Evolutionary conservation across 1,140 invertebrate genomes (phyloP).

Genomic region (Tenebrio molitor): DNA sequence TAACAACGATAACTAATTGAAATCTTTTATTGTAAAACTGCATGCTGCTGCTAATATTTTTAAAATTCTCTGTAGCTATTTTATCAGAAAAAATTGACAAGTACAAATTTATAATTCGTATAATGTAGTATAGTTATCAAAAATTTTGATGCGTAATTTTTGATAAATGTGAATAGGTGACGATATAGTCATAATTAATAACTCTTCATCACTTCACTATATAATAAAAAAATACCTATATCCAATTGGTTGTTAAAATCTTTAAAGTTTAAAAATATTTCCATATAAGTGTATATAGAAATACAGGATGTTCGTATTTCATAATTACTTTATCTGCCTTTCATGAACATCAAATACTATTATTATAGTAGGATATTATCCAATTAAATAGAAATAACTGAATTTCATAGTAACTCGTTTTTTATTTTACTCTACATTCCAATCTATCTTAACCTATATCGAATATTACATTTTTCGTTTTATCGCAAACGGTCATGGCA

Average conservation of each 20-base stretch:
- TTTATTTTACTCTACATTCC: slow-evolving; percentile 44
- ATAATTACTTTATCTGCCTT: slow-evolving; percentile 40
- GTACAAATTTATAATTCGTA: slow-evolving; percentile 55
- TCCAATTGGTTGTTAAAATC: slow-evolving; percentile 32
- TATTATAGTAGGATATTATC: slow-evolving; percentile 31
- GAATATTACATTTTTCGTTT: slow-evolving; percentile 25
- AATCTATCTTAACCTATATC: slow-evolving; percentile 22
- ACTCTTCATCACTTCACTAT: slow-evolving; percentile 32
- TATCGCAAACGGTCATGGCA: slow-evolving; percentile 23
- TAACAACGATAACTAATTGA: slow-evolving; percentile 51
- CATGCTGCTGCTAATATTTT: slow-evolving; percentile 52
- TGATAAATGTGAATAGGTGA: slow-evolving; percentile 53
- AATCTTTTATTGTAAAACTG: slow-evolving; percentile 51
- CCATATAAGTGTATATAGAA: slow-evolving; percentile 40
- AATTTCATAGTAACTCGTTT: slow-evolving; percentile 46
- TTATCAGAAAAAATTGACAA: slow-evolving; percentile 51
- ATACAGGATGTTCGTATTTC: slow-evolving; percentile 39
- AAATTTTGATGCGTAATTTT: slow-evolving; percentile 48
- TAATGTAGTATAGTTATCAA: slow-evolving; percentile 48
- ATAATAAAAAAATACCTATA: slow-evolving; percentile 32
- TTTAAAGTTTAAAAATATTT: slow-evolving; percentile 42
- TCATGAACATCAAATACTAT: slow-evolving; percentile 36
- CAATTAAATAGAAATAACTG: slow-evolving; percentile 40
- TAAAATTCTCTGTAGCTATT: slow-evolving; percentile 48
- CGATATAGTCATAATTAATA: slow-evolving; percentile 40